Evolutionary conservation across 2,888 invertebrate genomes (phyloP), one percentile per base, ranked within the genome.

Genomic region (Augiades crinisus): DNA sequence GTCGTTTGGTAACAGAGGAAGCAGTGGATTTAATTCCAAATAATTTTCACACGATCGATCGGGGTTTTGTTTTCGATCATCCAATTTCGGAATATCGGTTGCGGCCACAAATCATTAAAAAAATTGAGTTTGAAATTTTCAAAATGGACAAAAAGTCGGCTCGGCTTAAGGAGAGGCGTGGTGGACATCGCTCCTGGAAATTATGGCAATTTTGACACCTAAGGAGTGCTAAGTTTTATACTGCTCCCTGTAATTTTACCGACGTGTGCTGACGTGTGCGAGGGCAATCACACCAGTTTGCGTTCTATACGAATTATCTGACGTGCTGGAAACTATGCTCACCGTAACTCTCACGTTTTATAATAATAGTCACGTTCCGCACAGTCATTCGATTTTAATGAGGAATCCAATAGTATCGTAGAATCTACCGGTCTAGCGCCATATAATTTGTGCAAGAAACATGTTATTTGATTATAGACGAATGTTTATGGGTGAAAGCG

Each of bases 121-220:
- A 85, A 83, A 83, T 80, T 72, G 75, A 75, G 68, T 78, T 81
- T 70, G 64, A 76, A 71, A 67, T 73, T 79, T 83, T 80, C 63
- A 72, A 70, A 72, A 66, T 61, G 65, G 64, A 78, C 78, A 86
- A 88, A 88, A 88, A 83, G 84, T 79, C 86, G 83, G 84, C 80
- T 76, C 77, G 72, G 74, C 81, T 81, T 78, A 78, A 70, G 65
- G 54, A 65, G 65, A 74, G 84, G 87, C 82, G 88, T 75, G 81
- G 78, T 75, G 68, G 69, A 73, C 68, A 69, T 66, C 70, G 67
- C 72, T 71, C 68, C 75, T 75, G 72, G 67, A 76, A 84, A 88
- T 89, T 86, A 88, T 79, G 88, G 88, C 87, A 89, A 89, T 89
- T 86, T 89, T 88, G 76, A 89, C 88, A 89, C 88, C 88, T 88